A percentile compares a stretch with the other conserved stretches of the same genome.
Conservation (phyloP, 2,797 vertebrate genomes). For the Xerus rutilus region DNA sequence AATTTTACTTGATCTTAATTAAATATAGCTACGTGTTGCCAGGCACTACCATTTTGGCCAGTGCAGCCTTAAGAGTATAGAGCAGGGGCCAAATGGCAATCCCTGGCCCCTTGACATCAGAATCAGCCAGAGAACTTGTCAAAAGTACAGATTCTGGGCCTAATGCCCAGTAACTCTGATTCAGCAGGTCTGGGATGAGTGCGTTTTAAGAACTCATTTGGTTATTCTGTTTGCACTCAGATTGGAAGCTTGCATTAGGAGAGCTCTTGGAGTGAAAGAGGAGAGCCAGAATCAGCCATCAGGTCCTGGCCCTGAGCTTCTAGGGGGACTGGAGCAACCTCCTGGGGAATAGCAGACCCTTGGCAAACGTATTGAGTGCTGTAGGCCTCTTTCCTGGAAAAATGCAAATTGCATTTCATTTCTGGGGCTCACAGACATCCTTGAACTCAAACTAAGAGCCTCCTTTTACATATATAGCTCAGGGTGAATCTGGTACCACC, state of each 20-base stretch:
- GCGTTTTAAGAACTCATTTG: background rate
- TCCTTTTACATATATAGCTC: background rate
- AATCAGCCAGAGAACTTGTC: slow-evolving; percentile 24
- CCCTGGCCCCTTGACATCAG: background rate
- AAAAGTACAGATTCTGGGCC: background rate
- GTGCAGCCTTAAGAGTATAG: background rate
- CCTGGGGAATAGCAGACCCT: background rate
- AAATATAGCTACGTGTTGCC: background rate
- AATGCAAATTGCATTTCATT: background rate
- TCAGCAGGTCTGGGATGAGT: background rate
- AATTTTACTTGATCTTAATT: background rate
- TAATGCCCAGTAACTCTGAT: background rate
- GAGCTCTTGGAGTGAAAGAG: background rate
- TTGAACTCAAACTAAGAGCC: background rate
- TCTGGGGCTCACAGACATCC: background rate
- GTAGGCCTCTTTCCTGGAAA: background rate
- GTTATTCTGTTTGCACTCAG: background rate
- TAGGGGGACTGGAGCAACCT: background rate
- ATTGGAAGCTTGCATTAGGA: background rate
- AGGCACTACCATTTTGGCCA: background rate
- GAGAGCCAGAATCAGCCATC: background rate
- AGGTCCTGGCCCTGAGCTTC: background rate
- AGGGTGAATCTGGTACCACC: background rate
- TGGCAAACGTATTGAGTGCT: background rate
- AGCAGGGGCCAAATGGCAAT: background rate